These are phyloP conservation scores for Psophia crepitans DNA, from an alignment of 2,113 vertebrate species.

Conservation along the genomic window DNA sequence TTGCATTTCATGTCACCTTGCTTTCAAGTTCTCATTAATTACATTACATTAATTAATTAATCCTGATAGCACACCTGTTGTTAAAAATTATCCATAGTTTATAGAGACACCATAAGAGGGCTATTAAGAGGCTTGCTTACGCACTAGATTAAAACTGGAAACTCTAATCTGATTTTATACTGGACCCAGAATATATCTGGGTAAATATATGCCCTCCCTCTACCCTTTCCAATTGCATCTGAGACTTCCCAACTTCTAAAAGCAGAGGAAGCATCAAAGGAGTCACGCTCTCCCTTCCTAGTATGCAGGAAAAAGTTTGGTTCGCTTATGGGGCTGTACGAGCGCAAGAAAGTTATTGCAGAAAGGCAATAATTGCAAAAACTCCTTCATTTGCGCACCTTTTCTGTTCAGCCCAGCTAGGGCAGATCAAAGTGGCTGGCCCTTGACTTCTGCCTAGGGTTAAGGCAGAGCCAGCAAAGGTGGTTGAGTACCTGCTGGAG, in stretches of 20 bases:
- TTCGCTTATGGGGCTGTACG: background rate
- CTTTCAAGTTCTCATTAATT: constrained; percentile 63
- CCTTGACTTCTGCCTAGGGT: background rate
- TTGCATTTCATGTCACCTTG: constrained; percentile 66
- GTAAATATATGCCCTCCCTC: background rate
- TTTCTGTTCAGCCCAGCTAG: background rate
- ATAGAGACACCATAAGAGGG: background rate
- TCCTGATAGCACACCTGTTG: constrained; percentile 61
- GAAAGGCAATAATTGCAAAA: background rate
- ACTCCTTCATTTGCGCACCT: background rate
- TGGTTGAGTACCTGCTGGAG: background rate
- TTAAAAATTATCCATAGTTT: constrained; percentile 38
- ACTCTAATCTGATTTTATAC: background rate
- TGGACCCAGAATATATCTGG: background rate
- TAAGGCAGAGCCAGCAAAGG: background rate
- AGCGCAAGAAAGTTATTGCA: background rate
- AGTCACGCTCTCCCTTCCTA: rapidly evolving
- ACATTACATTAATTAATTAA: constrained; percentile 67
- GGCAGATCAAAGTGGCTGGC: background rate
- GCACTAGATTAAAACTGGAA: background rate
- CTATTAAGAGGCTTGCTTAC: background rate
- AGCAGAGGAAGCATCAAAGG: background rate
- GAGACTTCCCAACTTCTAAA: background rate
- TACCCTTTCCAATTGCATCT: background rate
- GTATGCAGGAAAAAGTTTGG: background rate